A percentile compares a stretch with the other conserved stretches of the same genome.
Conservation (phyloP, 2,797 vertebrate genomes). For the Xenops minutus region DNA sequence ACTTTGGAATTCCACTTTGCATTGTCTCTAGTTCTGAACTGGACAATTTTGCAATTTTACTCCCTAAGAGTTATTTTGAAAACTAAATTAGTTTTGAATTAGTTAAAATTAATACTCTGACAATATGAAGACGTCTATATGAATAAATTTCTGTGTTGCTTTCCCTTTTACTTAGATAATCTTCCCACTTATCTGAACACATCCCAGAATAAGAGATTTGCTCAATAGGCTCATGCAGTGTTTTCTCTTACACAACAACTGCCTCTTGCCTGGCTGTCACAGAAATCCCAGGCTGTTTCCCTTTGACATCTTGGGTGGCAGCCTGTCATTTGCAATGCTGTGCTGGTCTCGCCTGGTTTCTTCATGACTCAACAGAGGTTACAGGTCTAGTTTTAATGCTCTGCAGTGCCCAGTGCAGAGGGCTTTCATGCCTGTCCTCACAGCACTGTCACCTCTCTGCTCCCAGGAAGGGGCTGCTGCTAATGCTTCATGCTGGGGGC, state of each 20-base stretch:
- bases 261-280: neutral
- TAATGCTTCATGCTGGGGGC: neutral
- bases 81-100: neutral
- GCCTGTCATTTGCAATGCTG: neutral
- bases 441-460: neutral
- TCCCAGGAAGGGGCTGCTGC: fast-evolving
- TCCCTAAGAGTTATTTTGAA: neutral
- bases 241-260: neutral
- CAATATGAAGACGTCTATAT: neutral
- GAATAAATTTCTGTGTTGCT: neutral
- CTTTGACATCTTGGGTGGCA: neutral
- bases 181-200: neutral
- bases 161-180: neutral
- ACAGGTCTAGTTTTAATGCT: neutral
- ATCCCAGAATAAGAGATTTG: neutral
- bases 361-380: neutral
- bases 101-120: neutral
- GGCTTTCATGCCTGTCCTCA: neutral
- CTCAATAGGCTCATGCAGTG: neutral
- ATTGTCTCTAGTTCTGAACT: neutral
- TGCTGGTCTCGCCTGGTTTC: neutral
- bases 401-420: neutral
- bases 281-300: neutral
- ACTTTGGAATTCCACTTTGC: neutral
- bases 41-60: neutral